These are phyloP conservation scores for Anastatus disparis DNA, from an alignment of 1,140 invertebrate genomes.

Conservation along the genomic window DNA sequence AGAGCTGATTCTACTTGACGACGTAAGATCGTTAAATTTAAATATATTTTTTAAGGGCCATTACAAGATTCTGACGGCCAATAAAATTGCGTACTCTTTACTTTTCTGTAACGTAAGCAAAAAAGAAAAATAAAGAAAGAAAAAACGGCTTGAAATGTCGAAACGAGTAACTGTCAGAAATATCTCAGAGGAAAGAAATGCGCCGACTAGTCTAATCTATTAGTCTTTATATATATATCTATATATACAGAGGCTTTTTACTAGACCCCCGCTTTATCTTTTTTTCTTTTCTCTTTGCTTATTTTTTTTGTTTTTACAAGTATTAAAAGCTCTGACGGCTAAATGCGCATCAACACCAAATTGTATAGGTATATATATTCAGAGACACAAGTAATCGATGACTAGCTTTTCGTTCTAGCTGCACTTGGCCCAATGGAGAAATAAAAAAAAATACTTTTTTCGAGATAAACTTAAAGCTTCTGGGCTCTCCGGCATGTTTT, in stretches of 20 bases:
- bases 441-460: no score
- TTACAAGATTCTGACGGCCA: constrained; percentile 4
- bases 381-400: no score
- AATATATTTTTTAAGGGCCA: constrained; percentile 26
- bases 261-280: background rate
- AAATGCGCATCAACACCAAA: background rate
- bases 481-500: no score
- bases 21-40: constrained; percentile 16
- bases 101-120: background rate
- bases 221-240: background rate
- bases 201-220: background rate
- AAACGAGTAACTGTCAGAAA: constrained; percentile 9
- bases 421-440: no score
- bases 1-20: background rate
- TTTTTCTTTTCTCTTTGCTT: background rate
- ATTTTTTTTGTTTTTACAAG: background rate
- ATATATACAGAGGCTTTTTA: no score
- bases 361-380: no score
- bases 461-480: no score
- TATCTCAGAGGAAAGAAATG: background rate
- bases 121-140: no score
- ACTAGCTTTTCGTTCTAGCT: no score
- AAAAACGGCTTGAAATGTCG: constrained; percentile 8
- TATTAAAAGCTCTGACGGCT: background rate
- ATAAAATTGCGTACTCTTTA: background rate